Evolutionary conservation across 2,113 vertebrate genomes (phyloP).

Genomic region (Ceyx cyanopectus): DNA sequence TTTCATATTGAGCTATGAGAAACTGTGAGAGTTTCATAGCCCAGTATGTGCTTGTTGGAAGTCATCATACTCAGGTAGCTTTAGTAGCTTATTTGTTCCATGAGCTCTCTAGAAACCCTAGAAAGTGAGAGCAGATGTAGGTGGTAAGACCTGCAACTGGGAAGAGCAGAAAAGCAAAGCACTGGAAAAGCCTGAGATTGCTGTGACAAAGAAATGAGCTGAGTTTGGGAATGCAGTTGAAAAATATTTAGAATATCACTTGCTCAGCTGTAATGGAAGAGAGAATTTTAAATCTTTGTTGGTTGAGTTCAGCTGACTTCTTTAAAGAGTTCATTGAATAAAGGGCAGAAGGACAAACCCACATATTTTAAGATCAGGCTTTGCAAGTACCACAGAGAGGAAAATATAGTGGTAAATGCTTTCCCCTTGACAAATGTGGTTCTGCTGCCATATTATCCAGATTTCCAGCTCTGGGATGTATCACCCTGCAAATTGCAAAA

Average conservation of each 20-base stretch:
- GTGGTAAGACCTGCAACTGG: not conserved
- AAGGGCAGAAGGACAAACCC: not conserved
- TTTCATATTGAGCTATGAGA: not conserved
- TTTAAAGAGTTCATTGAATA: not conserved
- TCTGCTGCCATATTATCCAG: not conserved
- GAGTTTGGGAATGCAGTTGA: not conserved
- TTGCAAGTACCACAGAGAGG: not conserved
- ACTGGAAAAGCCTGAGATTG: not conserved
- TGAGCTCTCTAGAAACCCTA: not conserved
- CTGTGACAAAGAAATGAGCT: not conserved
- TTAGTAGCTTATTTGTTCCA: not conserved
- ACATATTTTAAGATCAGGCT: slow-evolving; percentile 18
- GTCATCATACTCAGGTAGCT: not conserved
- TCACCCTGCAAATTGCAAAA: slow-evolving; percentile 27
- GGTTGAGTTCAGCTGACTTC: not conserved
- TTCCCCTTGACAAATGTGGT: not conserved
- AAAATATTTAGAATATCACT: not conserved
- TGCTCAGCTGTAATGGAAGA: not conserved
- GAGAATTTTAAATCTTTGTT: not conserved
- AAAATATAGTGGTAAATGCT: not conserved
- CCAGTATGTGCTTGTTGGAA: not conserved
- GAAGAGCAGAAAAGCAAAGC: not conserved
- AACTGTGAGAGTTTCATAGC: not conserved
- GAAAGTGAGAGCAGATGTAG: not conserved
- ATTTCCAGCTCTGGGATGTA: not conserved